These are phyloP conservation scores for Crematogaster levior DNA, from an alignment of 2,888 invertebrate species.

Conservation along the genomic window DNA sequence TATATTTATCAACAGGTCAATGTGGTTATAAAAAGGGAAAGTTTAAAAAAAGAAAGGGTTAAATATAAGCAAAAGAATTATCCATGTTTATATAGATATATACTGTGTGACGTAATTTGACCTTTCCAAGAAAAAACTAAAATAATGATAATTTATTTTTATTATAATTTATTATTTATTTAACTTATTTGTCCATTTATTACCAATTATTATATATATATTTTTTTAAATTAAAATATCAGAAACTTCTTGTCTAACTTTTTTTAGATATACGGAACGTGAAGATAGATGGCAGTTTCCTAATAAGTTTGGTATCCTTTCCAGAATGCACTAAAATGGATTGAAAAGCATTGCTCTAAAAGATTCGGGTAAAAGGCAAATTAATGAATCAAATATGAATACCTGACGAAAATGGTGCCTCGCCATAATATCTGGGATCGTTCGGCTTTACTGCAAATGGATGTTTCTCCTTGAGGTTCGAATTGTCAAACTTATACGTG, in stretches of 20 bases:
- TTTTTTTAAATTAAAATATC: not conserved
- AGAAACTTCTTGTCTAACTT: not conserved
- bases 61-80: slow-evolving; percentile 13
- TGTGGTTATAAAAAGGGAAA: not conserved
- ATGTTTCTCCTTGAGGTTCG: slow-evolving; percentile 68
- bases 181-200: not conserved
- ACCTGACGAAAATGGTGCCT: slow-evolving; percentile 66
- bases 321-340: not conserved
- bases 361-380: not conserved
- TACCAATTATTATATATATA: not conserved
- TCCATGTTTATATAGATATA: not conserved
- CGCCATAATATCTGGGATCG: slow-evolving; percentile 84
- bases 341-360: not conserved
- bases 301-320: not conserved
- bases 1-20: not conserved
- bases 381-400: not conserved
- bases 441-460: slow-evolving; percentile 84
- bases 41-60: slow-evolving; percentile 25
- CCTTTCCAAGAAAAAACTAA: not conserved
- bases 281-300: not conserved
- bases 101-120: not conserved
- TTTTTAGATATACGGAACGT: not conserved
- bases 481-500: slow-evolving; percentile 78
- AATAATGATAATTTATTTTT: not conserved
- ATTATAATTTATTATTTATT: too few species aligned